Evolutionary conservation across 2,113 vertebrate species (phyloP), one percentile per base, ranked within the genome.

Genomic region (Cephalopholis sonnerati): DNA sequence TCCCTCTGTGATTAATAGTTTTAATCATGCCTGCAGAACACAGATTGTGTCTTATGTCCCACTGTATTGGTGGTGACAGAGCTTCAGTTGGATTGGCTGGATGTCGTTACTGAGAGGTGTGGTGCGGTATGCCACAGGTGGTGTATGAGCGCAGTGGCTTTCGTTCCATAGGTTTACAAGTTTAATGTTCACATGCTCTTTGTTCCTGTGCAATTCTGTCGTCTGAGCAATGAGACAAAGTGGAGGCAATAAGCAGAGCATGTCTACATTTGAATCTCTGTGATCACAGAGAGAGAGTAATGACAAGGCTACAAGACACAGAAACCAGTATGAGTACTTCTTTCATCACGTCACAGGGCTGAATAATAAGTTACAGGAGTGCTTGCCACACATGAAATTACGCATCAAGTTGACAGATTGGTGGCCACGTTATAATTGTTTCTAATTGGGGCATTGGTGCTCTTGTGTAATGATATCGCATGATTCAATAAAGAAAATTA

Each of bases 1-100:
- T 92, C 86, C 55, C 64, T 41, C 29, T 58, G 58, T 89, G 94
- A 94, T 90, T 92, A 92, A 94, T 92, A 67, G 58, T 76, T 91
- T 88, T 89, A 93, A 93, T 93, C 85, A 69, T 24, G 74, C 53
- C 75, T 67, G 57, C 44, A 51, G 76, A 39, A 32, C 57, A 70
- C 53, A 32, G 69, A 48, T 67, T 25, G 71, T 68, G 80, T 32
- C 36, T 48, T 57, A 25, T 27, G 48, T 53, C 24, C 20, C n/a
- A 13, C 22, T 51, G 5, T 25, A 32, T 74, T 54, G n/a, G 36
- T 27, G 39, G 41, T 7, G 48, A 70, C n/a, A 12, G 32, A 3
- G n/a, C 15, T 39, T 75, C 29, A 6, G 25, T 44, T 59, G 13
- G 54, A 46, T 59, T 48, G 27, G 24, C 39, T 74, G 0, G 17